These are phyloP conservation scores for Oxystoma pomonae DNA, from an alignment of 2,888 invertebrate genomes.

Conservation along the genomic window DNA sequence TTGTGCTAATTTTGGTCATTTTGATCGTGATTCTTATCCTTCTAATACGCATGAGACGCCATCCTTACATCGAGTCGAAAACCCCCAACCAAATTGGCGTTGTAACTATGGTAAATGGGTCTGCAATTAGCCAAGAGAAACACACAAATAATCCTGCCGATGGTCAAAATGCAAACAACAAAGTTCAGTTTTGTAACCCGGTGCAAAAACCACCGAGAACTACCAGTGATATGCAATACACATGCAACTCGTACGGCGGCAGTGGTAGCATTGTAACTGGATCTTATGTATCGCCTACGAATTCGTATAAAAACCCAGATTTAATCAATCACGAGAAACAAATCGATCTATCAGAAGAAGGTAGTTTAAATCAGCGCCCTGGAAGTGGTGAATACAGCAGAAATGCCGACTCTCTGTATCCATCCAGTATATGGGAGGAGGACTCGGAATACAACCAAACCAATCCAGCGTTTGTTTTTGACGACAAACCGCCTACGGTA, in stretches of 20 bases:
- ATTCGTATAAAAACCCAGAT: conserved; percentile 77
- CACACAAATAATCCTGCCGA: conserved; percentile 31
- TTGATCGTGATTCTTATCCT: conserved; percentile 69
- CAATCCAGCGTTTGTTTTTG: conserved; percentile 57
- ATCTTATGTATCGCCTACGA: conserved; percentile 70
- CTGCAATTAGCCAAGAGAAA: conserved; percentile 51
- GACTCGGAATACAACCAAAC: conserved; percentile 49
- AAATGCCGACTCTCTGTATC: conserved; percentile 72
- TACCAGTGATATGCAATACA: conserved; percentile 64
- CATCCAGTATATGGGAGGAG: conserved; percentile 75
- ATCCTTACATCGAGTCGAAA: conserved; percentile 71
- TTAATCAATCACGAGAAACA: conserved; percentile 78
- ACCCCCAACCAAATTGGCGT: conserved; percentile 71
- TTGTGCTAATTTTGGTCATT: conserved; percentile 72
- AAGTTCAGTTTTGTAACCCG: conserved; percentile 57
- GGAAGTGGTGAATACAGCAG: conserved; percentile 77
- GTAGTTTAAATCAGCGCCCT: conserved; percentile 46
- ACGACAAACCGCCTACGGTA: conserved; percentile 74
- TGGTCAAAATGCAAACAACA: conserved; percentile 41
- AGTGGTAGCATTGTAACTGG: conserved; percentile 61
- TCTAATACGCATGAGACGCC: conserved; percentile 68
- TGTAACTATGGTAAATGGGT: conserved; percentile 57
- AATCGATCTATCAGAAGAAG: conserved; percentile 54
- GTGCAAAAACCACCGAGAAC: conserved; percentile 68
- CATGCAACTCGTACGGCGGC: conserved; percentile 66